Conservation (phyloP, 2,888 invertebrate genomes). For the Cryptocephalus primarius region DNA sequence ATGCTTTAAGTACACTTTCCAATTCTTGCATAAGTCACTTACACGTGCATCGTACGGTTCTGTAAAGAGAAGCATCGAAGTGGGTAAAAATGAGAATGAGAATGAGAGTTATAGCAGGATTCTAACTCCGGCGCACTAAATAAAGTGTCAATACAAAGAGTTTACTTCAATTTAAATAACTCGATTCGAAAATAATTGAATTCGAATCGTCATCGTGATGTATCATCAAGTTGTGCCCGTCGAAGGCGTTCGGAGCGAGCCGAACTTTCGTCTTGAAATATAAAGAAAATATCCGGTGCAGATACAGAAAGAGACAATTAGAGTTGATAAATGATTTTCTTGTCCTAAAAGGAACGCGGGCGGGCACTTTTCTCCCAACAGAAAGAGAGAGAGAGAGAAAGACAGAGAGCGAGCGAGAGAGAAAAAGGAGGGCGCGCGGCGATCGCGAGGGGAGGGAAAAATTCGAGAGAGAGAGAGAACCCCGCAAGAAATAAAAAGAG, state of each 20-base stretch:
- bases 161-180: too few species aligned
- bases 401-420: not conserved
- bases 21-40: too few species aligned
- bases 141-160: not conserved
- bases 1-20: too few species aligned
- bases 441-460: constrained; percentile 5
- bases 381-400: constrained; percentile 11
- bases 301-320: constrained; percentile 33
- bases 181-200: too few species aligned
- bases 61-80: not conserved
- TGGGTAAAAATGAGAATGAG: not conserved
- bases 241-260: too few species aligned
- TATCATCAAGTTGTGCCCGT: too few species aligned
- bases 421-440: constrained; percentile 4
- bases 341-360: constrained; percentile 16
- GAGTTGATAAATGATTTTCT: constrained; percentile 34
- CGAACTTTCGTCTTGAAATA: too few species aligned
- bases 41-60: too few species aligned
- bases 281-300: constrained; percentile 19
- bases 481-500: constrained; percentile 26
- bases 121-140: not conserved
- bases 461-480: constrained; percentile 11
- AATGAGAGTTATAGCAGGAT: not conserved
- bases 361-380: constrained; percentile 3
- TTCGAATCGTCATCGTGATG: too few species aligned